Percentiles rank a stretch among this genome's conserved stretches.
Conservation (phyloP, 2,888 invertebrate species). For the Drosophila bunnanda region DNA sequence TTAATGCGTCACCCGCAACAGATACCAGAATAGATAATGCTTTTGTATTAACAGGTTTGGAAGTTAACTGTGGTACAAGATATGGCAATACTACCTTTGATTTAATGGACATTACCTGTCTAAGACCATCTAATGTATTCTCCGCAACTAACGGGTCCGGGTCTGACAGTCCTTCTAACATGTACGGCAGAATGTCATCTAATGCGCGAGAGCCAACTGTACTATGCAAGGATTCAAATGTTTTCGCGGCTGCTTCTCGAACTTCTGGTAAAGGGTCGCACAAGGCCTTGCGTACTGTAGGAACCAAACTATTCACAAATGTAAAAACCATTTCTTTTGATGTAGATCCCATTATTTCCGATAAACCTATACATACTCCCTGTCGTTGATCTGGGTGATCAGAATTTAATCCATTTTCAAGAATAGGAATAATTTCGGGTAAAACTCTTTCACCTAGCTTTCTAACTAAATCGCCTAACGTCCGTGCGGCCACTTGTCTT, state of each 20-base stretch:
- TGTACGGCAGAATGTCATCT: slow-evolving; percentile 97
- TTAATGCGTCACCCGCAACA: slow-evolving; percentile 96
- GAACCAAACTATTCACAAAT: slow-evolving; percentile 94
- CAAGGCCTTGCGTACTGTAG: slow-evolving; percentile 97
- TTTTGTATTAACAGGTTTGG: slow-evolving; percentile 95
- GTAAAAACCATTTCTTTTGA: slow-evolving; percentile 97
- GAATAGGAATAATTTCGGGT: slow-evolving; percentile 98
- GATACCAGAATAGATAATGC: slow-evolving; percentile 97
- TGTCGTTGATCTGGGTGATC: slow-evolving; percentile 97
- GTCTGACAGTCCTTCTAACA: slow-evolving; percentile 91
- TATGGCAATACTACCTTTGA: slow-evolving; percentile 98
- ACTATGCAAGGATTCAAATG: slow-evolving; percentile 97
- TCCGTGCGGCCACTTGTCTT: slow-evolving; percentile 97
- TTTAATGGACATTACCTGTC: slow-evolving; percentile 98
- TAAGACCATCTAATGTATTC: slow-evolving; percentile 96
- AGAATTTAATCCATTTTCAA: slow-evolving; percentile 96
- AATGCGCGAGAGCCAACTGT: slow-evolving; percentile 97
- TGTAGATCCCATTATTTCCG: slow-evolving; percentile 98
- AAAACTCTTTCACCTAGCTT: slow-evolving; percentile 98
- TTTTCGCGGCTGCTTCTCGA: slow-evolving; percentile 96
- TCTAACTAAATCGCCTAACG: slow-evolving; percentile 97
- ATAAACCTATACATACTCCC: slow-evolving; percentile 98
- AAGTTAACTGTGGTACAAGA: slow-evolving; percentile 96
- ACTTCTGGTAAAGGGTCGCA: slow-evolving; percentile 97
- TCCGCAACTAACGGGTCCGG: slow-evolving; percentile 92